Evolutionary conservation across 2,888 invertebrate species (phyloP).

Genomic region (Pinctada fucata): DNA sequence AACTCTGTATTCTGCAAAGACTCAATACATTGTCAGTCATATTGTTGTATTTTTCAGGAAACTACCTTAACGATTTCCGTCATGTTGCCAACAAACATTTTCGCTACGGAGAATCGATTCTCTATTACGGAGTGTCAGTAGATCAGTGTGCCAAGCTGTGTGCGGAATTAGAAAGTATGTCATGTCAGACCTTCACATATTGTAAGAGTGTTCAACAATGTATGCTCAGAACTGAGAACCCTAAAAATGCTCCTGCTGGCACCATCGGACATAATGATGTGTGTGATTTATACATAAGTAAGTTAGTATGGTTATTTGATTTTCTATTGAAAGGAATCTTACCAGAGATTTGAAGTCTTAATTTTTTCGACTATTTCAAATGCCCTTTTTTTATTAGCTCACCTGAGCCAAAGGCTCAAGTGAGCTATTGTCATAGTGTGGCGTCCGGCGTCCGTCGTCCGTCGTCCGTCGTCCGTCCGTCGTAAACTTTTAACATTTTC

Average conservation of each 20-base stretch:
- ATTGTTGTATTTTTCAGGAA: conserved; percentile 36
- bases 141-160: conserved; percentile 59
- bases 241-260: conserved; percentile 27
- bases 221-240: conserved; percentile 36
- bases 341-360: too few species aligned
- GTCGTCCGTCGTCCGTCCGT: too few species aligned
- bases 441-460: too few species aligned
- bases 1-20: too few species aligned
- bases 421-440: too few species aligned
- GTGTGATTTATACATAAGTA: conserved; percentile 50
- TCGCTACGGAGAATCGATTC: conserved; percentile 28
- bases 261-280: conserved; percentile 24
- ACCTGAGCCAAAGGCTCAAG: too few species aligned
- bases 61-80: conserved; percentile 53
- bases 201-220: conserved; percentile 48
- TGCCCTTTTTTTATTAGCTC: too few species aligned
- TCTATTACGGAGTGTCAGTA: conserved; percentile 38
- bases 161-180: conserved; percentile 39
- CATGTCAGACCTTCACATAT: conserved; percentile 53
- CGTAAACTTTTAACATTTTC: too few species aligned
- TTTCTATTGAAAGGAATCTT: too few species aligned
- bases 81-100: conserved; percentile 33
- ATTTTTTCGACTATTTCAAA: too few species aligned
- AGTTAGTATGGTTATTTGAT: conserved; percentile 19
- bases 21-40: too few species aligned